phyloP scores from a whole-genome alignment of 2,888 invertebrate genomes.

The Torymus auratus region DNA sequence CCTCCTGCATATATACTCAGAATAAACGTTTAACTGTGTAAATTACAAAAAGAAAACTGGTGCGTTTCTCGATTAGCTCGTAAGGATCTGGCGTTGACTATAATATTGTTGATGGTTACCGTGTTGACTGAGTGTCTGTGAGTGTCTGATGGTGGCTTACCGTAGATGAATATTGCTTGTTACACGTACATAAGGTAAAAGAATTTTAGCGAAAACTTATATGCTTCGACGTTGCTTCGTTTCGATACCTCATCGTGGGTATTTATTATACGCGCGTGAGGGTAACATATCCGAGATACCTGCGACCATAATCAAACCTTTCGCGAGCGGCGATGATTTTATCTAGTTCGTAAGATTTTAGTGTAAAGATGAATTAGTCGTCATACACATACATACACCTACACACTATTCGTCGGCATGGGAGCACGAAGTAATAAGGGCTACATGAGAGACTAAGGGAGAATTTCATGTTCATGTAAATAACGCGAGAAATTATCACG shows the following conservation, averaged over 20 bases:
- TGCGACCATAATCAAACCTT: conserved; percentile 14
- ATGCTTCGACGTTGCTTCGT: conserved; percentile 9
- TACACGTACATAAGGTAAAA: not conserved
- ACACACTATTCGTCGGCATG: not conserved
- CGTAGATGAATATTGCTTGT: conserved; percentile 16
- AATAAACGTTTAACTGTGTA: not conserved
- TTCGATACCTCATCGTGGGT: too few relatives aligned
- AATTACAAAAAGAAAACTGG: too few relatives aligned
- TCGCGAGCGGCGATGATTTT: not conserved
- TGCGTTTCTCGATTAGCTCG: too few relatives aligned
- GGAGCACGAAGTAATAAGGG: not conserved
- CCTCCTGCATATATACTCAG: not conserved
- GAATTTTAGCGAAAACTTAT: conserved; percentile 2
- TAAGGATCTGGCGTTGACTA: too few relatives aligned
- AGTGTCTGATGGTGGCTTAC: not conserved
- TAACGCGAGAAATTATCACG: not conserved
- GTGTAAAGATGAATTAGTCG: not conserved
- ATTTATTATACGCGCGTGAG: too few relatives aligned
- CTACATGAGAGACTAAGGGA: conserved; percentile 1
- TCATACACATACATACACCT: too few relatives aligned
- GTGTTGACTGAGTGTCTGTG: not conserved
- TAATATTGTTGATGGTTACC: too few relatives aligned
- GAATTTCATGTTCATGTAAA: conserved; percentile 16
- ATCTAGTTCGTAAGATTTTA: not conserved
- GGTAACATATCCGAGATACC: conserved; percentile 30